These are phyloP conservation scores for Nematolebias whitei DNA, from an alignment of 2,113 vertebrate species.

Conservation along the genomic window DNA sequence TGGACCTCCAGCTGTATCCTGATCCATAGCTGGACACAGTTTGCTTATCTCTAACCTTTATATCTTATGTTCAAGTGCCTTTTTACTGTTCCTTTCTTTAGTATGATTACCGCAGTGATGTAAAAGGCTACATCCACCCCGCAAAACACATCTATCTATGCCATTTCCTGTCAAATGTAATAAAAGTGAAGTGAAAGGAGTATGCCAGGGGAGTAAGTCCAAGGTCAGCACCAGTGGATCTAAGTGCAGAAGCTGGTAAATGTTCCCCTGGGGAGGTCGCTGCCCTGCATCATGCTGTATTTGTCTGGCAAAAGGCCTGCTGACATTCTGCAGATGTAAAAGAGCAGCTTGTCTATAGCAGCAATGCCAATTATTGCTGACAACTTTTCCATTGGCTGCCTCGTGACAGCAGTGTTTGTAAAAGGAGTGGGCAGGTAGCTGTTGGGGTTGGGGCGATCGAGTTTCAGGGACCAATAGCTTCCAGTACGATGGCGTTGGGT, in stretches of 20 bases:
- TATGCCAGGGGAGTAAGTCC: constrained; percentile 50
- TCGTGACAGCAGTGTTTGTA: constrained; percentile 19
- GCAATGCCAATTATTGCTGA: constrained; percentile 46
- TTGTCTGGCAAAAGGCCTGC: constrained; percentile 42
- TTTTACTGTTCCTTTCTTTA: background rate
- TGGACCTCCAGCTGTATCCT: too few relatives aligned
- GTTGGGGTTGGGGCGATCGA: constrained; percentile 58
- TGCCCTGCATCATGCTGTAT: constrained; percentile 50
- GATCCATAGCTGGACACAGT: background rate
- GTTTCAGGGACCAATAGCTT: constrained; percentile 64
- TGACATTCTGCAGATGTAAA: constrained; percentile 42
- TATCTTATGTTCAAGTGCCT: background rate
- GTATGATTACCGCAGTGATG: constrained; percentile 4
- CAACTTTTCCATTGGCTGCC: constrained; percentile 41
- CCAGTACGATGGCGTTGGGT: constrained; percentile 62
- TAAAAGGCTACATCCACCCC: constrained; percentile 26
- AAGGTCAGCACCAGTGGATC: constrained; percentile 65
- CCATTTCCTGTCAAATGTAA: constrained; percentile 57
- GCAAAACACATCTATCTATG: constrained; percentile 38
- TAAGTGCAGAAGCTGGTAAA: constrained; percentile 62
- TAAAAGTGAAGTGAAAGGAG: constrained; percentile 55
- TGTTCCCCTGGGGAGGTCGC: constrained; percentile 59
- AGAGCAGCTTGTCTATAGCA: constrained; percentile 45
- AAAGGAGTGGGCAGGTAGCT: constrained; percentile 33
- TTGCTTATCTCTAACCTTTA: background rate